Evolutionary conservation across 2,797 vertebrate genomes (phyloP), one percentile per base, ranked within the genome.

Genomic region (Oreonectes daqikongensis): DNA sequence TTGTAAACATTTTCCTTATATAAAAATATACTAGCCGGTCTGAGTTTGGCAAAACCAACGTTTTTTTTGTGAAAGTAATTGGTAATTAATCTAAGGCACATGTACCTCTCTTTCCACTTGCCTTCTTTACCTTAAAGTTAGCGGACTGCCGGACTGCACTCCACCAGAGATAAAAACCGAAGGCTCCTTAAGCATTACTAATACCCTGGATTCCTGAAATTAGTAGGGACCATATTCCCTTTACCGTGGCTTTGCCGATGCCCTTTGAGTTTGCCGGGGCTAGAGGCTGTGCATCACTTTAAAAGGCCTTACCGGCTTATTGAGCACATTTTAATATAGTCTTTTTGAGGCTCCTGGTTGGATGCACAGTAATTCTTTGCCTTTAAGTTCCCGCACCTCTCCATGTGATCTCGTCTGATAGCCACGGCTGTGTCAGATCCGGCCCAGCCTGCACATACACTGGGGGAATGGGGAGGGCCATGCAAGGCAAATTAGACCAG

Each of bases 211-310:
- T 91, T 92, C 92, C 92, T 93, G 91, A 93, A 90, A 91, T 91
- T 90, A 93, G 93, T 92, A 86, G 90, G 87, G 88, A 90, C 88
- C 89, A 90, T 89, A 90, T 91, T 89, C 88, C 88, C 88, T 81
- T 85, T 78, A 87, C 86, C 82, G 83, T 85, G 89, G 83, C 86
- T 89, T 87, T 83, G 88, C 89, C 79, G 86, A 86, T 91, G 91
- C 90, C 90, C 91, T 93, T 94, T 93, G 91, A 93, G 90, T 92
- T 91, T 90, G 90, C 90, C 85, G 82, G 87, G 90, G 91, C 92
- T 90, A 85, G 88, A 91, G 92, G 90, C 86, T 88, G 86, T 79
- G 82, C 84, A 88, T 88, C 86, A 90, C 91, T 92, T 93, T 93
- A 89, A 93, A 92, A 92, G 84, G 86, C 88, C 90, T 92, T 92